Evolutionary conservation across 2,888 invertebrate genomes (phyloP).

Genomic region (Drosophila emarginata): DNA sequence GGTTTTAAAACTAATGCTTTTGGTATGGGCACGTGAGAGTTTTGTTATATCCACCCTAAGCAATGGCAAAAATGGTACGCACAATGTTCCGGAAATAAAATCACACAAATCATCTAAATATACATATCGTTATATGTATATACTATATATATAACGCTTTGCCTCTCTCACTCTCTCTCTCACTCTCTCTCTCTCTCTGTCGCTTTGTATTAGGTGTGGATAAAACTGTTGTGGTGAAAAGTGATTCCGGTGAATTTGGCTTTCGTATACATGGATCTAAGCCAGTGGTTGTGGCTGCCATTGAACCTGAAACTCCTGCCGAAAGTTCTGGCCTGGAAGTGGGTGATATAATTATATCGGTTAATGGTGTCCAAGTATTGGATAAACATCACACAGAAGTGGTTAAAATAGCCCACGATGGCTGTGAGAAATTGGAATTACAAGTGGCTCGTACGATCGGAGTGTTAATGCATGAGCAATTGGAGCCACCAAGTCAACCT

Average conservation of each 20-base stretch:
- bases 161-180: background rate
- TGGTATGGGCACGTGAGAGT: slow-evolving; percentile 91
- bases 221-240: slow-evolving; percentile 91
- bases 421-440: slow-evolving; percentile 92
- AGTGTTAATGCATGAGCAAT: slow-evolving; percentile 87
- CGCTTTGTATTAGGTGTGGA: slow-evolving; percentile 88
- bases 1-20: slow-evolving; percentile 90
- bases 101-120: slow-evolving; percentile 76
- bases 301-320: slow-evolving; percentile 96
- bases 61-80: slow-evolving; percentile 84
- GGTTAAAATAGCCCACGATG: slow-evolving; percentile 94
- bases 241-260: slow-evolving; percentile 94
- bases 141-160: slow-evolving; percentile 10
- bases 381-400: slow-evolving; percentile 97
- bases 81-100: slow-evolving; percentile 73
- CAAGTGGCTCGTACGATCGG: slow-evolving; percentile 95
- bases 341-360: slow-evolving; percentile 95
- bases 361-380: slow-evolving; percentile 94
- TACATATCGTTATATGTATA: slow-evolving; percentile 5
- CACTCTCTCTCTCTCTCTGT: background rate
- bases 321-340: slow-evolving; percentile 95
- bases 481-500: slow-evolving; percentile 85
- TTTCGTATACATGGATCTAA: slow-evolving; percentile 97
- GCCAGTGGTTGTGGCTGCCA: slow-evolving; percentile 97
- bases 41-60: slow-evolving; percentile 87